Conservation (phyloP, 1,140 invertebrate genomes). For the Ceratoteleas bidentatus region DNA sequence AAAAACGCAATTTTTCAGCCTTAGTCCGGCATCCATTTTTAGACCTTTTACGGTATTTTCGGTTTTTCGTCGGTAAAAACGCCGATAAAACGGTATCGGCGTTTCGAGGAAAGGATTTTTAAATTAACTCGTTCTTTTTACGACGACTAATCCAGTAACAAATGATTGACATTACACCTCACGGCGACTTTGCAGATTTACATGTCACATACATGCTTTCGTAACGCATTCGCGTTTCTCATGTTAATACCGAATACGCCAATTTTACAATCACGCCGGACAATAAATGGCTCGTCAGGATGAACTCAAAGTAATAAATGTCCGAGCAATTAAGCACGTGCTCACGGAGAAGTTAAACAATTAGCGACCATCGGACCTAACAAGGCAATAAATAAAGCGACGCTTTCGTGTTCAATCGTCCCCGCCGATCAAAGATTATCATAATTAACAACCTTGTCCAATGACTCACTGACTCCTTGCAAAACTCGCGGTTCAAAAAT, state of each 20-base stretch:
- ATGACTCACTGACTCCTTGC: constrained; percentile 1
- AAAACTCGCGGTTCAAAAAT: too few relatives aligned
- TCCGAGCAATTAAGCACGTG: constrained; percentile 24
- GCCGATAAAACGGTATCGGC: too few relatives aligned
- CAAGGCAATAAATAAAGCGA: constrained; percentile 41
- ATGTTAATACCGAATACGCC: neutral
- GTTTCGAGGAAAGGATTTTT: too few relatives aligned
- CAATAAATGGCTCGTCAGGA: constrained; percentile 25
- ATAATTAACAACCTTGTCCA: constrained; percentile 6
- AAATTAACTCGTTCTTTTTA: too few relatives aligned
- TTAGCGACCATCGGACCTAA: constrained; percentile 17
- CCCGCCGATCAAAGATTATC: constrained; percentile 10
- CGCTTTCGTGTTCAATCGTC: constrained; percentile 13
- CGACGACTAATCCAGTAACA: too few relatives aligned
- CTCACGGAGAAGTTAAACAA: constrained; percentile 27
- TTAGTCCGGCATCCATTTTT: too few relatives aligned
- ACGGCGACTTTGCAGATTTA: neutral
- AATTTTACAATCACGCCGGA: constrained; percentile 3
- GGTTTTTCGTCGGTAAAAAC: too few relatives aligned
- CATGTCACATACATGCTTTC: neutral
- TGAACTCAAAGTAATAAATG: constrained; percentile 26
- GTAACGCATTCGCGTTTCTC: neutral
- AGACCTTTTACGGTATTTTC: too few relatives aligned
- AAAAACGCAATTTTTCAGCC: too few relatives aligned
- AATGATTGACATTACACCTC: too few relatives aligned